phyloP scores from a whole-genome alignment of 2,888 invertebrate species.

The Ptychoptera contaminata region DNA sequence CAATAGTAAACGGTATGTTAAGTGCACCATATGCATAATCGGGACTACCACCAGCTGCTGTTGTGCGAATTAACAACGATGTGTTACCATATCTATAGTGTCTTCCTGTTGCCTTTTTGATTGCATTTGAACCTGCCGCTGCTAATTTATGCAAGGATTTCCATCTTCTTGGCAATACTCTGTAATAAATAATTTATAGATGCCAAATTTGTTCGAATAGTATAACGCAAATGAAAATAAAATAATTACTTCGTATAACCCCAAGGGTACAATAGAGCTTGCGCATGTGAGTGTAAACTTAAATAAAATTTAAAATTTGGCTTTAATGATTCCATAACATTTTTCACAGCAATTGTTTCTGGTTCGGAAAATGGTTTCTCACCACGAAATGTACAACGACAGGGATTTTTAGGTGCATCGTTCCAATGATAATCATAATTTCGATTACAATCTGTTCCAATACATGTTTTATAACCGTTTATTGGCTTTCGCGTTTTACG shows the following conservation, averaged over 20 bases:
- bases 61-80: conserved; percentile 20
- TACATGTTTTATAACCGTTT: conserved; percentile 22
- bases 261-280: conserved; percentile 30
- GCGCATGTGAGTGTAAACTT: conserved; percentile 28
- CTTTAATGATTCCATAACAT: conserved; percentile 19
- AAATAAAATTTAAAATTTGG: conserved; percentile 24
- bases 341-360: conserved; percentile 25
- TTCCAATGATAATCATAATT: conserved; percentile 49
- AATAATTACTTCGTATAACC: conserved; percentile 21
- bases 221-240: not conserved
- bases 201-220: not conserved
- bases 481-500: conserved; percentile 38
- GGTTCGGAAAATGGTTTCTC: conserved; percentile 27
- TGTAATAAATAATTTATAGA: no score
- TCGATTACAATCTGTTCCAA: conserved; percentile 49
- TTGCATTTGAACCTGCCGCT: conserved; percentile 22
- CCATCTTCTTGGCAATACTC: conserved; percentile 20
- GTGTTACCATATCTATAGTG: conserved; percentile 27
- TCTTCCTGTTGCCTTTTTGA: conserved; percentile 23
- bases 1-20: conserved; percentile 23
- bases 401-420: conserved; percentile 15
- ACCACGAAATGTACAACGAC: conserved; percentile 24
- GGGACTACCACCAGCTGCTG: conserved; percentile 25
- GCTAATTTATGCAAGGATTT: conserved; percentile 22
- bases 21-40: conserved; percentile 27